Evolutionary conservation across 2,113 vertebrate species (phyloP), one percentile per base, ranked within the genome.

Genomic region (Thymallus thymallus): DNA sequence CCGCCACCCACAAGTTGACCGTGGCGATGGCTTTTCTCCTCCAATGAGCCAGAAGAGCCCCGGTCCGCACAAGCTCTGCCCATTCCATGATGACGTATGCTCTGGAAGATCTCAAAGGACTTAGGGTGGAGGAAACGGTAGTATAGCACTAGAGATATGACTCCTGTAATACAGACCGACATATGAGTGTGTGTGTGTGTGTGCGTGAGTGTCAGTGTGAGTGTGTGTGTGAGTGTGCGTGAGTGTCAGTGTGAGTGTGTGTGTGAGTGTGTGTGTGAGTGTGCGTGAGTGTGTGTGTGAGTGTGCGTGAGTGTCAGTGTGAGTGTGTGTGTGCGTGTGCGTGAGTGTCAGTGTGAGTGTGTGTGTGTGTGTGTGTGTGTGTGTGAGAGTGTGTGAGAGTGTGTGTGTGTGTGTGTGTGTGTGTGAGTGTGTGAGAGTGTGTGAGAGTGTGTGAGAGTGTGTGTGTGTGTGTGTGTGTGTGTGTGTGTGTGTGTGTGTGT

Each of bases 41-140:
- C 62, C 65, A 87, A 23, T 26, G 71, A 75, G 0, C 90, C 87
- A 29, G 81, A 46, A 0, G 90, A 81, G 1, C 76, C 68, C 24
- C 82, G 88, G 20, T 84, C 79, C 14, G 26, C 4, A 71, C 80
- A 81, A 5, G 55, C 73, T 13, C 76, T 32, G 5, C 87, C 60
- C 0, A 91, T 78, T 26, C 87, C 69, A 58, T 86, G 82, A 72
- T 78, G 90, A 68, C 79, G 77, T 45, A 94, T 90, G 71, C 89
- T 88, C 73, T 90, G 93, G 80, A 93, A 90, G 82, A 95, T 95
- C 87, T 93, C 94, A 1, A 94, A 83, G 69, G 95, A 94, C 10
- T 93, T 94, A 0, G 96, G 95, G 18, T 96, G 96, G 1, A 96
- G 90, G 75, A 95, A 92, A 72, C 93, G 93, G 79, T 95, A 95